Conservation (phyloP, 64 coral and sea anemone species). For the Montipora foliosa region DNA sequence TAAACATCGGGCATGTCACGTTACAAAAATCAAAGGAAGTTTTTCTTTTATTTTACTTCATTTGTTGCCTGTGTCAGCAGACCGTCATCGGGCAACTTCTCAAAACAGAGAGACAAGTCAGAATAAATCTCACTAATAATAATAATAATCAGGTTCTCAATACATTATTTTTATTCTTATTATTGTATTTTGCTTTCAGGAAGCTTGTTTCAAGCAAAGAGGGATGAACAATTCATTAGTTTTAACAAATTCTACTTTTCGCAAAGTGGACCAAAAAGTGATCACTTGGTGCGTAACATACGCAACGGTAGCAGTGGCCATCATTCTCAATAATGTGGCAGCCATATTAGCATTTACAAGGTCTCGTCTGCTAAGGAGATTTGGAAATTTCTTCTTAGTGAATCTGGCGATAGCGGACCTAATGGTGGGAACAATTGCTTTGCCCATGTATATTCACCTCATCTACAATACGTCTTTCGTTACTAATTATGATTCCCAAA, state of each 20-base stretch:
- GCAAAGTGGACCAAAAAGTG: background rate
- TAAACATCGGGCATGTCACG: too few species aligned
- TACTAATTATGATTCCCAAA: background rate
- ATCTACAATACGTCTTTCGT: slow-evolving; percentile 18
- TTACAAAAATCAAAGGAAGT: too few species aligned
- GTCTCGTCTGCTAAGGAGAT: slow-evolving; percentile 16
- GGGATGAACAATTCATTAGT: background rate
- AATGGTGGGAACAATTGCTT: slow-evolving; percentile 70
- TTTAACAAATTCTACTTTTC: background rate
- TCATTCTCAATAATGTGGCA: slow-evolving; percentile 14
- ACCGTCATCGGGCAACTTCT: too few species aligned
- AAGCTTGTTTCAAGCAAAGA: background rate
- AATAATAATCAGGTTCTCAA: too few species aligned
- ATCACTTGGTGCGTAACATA: slow-evolving; percentile 42
- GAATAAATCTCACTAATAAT: too few species aligned
- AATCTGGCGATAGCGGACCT: slow-evolving; percentile 80
- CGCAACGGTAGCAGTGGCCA: background rate
- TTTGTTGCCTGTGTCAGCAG: too few species aligned
- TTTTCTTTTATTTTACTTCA: too few species aligned
- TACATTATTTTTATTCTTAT: too few species aligned
- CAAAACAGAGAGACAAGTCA: too few species aligned
- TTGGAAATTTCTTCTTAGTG: slow-evolving; percentile 72
- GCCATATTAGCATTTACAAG: slow-evolving; percentile 24
- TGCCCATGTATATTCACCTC: slow-evolving; percentile 79
- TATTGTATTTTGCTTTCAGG: background rate